Evolutionary conservation across 2,888 invertebrate species (phyloP).

Genomic region (Callosobruchus maculatus): DNA sequence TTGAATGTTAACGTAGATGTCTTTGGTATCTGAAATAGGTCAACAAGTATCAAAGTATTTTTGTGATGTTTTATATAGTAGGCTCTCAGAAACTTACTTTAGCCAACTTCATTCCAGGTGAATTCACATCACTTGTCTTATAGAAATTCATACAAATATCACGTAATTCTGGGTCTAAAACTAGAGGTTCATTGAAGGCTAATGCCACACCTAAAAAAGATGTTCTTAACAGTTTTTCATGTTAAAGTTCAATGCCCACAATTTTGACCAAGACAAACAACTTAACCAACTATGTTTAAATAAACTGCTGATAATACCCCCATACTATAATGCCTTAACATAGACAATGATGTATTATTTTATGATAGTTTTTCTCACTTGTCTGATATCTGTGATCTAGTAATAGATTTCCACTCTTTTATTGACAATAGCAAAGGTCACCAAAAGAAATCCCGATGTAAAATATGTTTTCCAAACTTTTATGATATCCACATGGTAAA

Average conservation of each 20-base stretch:
- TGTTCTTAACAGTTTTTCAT: too few species aligned
- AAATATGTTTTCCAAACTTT: too few species aligned
- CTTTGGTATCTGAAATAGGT: slow-evolving; percentile 50
- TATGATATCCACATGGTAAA: too few species aligned
- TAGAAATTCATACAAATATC: slow-evolving; percentile 49
- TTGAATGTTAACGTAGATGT: slow-evolving; percentile 49
- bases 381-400: too few species aligned
- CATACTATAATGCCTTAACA: too few species aligned
- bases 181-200: slow-evolving; percentile 51
- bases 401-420: too few species aligned
- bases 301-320: too few species aligned
- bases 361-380: too few species aligned
- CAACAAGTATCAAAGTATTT: slow-evolving; percentile 5
- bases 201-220: slow-evolving; percentile 53
- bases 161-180: slow-evolving; percentile 48
- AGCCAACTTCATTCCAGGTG: slow-evolving; percentile 48
- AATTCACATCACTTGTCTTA: slow-evolving; percentile 41
- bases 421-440: too few species aligned
- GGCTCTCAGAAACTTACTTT: slow-evolving; percentile 30
- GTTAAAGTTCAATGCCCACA: background rate
- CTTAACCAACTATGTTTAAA: too few species aligned
- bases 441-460: too few species aligned
- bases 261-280: background rate
- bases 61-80: background rate
- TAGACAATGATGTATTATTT: too few species aligned